Evolutionary conservation across 1,140 invertebrate genomes (phyloP), one percentile per base, ranked within the genome.

Genomic region (Oscheius sp.): DNA sequence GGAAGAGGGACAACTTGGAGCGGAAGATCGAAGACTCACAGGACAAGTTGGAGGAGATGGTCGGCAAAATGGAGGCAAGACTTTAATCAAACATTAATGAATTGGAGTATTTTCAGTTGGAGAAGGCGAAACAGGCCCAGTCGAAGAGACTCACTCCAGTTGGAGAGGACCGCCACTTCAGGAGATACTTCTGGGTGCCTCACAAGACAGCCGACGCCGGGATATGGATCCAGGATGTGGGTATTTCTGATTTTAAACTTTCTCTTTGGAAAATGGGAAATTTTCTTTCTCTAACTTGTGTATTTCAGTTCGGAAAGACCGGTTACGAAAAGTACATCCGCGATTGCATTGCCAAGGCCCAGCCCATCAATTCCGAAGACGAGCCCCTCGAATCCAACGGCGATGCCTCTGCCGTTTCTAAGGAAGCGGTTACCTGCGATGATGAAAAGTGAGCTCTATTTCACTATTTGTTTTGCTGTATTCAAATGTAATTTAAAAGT

Each of bases 171-270:
- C 49, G 67, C 1, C 67, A 68, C 32, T 29, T 45, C 7, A 29
- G 67, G 23, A 45, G 55, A 29, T 68, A 68, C 52, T 68, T 59
- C 34, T 68, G 67, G 67, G 35, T 68, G 4, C 49, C 67, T 1
- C 36, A 68, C 45, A 55, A 55, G 49, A 32, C 31, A n/a, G 10
- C 67, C 2, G 67, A 68, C 61, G 67, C 67, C 1, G 67, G 52
- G 3, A 59, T 68, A 1, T 68, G 67, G 67, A 28, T 68, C 18
- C 67, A 68, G 45, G 67, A 68, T 42, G 67, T 68, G 20, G 32
- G 67, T 28, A 13, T 46, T 67, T 49, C n/a, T 15, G 2, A 42
- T 65, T n/a, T 26, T 0, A 0, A 26, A 28, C n/a, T 52, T 52
- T 7, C 4, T 7, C 1, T 1, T 58, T 3, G 32, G 32, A 58